These are phyloP conservation scores for Thamnophis elegans DNA, from an alignment of 2,797 vertebrate species.

Conservation along the genomic window DNA sequence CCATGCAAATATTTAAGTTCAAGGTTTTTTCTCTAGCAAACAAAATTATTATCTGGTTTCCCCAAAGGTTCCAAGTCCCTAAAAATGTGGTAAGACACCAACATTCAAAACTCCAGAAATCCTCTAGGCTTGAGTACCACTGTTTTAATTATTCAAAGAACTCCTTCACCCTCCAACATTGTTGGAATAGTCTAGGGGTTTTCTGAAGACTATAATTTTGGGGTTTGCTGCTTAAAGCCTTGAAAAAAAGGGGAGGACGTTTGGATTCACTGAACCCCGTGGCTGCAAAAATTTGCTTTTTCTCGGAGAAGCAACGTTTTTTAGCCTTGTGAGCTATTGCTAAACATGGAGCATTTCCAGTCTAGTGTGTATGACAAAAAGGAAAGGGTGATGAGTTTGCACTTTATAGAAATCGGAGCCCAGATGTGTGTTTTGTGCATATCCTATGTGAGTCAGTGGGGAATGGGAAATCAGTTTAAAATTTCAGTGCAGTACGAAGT, in stretches of 20 bases:
- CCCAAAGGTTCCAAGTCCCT: background rate
- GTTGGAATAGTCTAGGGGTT: background rate
- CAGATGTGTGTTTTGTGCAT: background rate
- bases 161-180: background rate
- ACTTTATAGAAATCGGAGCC: background rate
- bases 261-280: background rate
- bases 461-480: background rate
- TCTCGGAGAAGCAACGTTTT: background rate
- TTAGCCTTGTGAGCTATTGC: background rate
- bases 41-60: background rate
- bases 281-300: background rate
- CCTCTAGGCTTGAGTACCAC: background rate
- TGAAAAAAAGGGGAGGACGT: background rate
- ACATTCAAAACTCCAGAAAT: background rate
- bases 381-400: background rate
- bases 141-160: background rate
- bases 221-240: background rate
- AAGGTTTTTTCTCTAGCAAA: background rate
- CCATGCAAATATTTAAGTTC: background rate
- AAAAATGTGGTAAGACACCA: background rate
- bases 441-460: background rate
- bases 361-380: background rate
- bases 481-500: background rate
- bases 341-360: slow-evolving; percentile 4
- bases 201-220: background rate